Percentiles rank a stretch among this genome's conserved stretches.
Evolutionary conservation across 2,797 vertebrate genomes (phyloP).

Genomic region (Esox masquinongy): DNA sequence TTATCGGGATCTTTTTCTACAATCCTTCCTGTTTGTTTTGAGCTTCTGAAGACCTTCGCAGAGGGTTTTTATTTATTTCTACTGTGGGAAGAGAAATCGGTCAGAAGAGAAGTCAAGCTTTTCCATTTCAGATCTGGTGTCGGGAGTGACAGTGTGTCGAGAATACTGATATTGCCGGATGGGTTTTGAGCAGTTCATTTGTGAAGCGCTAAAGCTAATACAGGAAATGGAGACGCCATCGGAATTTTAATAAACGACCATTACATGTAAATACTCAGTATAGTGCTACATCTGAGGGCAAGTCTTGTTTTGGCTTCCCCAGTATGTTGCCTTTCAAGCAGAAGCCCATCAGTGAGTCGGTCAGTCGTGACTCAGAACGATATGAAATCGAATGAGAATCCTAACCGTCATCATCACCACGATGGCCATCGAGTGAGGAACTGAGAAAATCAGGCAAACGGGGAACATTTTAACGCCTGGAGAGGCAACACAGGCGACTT

Average conservation of each 20-base stretch:
- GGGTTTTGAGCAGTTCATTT: constrained; percentile 15
- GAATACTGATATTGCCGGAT: constrained; percentile 12
- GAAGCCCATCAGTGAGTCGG: neutral
- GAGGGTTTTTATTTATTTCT: neutral
- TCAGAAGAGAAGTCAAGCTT: constrained; percentile 17
- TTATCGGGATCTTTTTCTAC: constrained; percentile 12
- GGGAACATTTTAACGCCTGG: neutral
- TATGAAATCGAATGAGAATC: neutral
- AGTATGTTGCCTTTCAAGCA: neutral
- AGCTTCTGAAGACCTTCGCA: constrained; percentile 6
- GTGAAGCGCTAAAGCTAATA: constrained; percentile 19
- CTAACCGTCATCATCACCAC: neutral
- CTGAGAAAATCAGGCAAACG: neutral
- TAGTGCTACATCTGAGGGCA: neutral
- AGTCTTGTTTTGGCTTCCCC: neutral
- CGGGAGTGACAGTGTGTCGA: constrained; percentile 8
- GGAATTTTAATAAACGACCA: neutral
- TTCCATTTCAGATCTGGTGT: constrained; percentile 16
- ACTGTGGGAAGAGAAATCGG: constrained; percentile 13
- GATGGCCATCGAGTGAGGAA: neutral
- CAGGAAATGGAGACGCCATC: neutral
- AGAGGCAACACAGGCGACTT: neutral
- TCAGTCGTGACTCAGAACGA: constrained; percentile 1
- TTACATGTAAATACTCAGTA: constrained; percentile 14
- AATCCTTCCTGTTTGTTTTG: constrained; percentile 10